Evolutionary conservation across 2,797 vertebrate species (phyloP).

Genomic region (Bradypodion ventrale): DNA sequence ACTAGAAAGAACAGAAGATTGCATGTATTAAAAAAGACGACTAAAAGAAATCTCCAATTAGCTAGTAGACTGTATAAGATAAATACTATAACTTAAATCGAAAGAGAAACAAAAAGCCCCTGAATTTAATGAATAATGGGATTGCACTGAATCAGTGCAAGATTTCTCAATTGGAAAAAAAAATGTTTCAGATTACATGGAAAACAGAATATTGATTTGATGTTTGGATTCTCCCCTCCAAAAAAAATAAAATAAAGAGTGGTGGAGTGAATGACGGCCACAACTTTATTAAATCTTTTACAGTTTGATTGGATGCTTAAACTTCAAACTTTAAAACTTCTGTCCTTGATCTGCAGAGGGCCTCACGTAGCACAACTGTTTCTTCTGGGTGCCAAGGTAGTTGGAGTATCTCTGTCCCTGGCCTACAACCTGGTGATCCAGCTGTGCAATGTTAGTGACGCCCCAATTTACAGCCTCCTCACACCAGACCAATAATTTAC

Average conservation of each 20-base stretch:
- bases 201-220: neutral
- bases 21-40: conserved; percentile 82
- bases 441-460: too few relatives aligned
- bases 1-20: conserved; percentile 79
- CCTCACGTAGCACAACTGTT: too few relatives aligned
- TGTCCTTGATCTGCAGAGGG: too few relatives aligned
- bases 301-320: too few relatives aligned
- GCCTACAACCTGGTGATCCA: too few relatives aligned
- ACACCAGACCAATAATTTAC: too few relatives aligned
- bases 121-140: conserved; percentile 57
- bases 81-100: conserved; percentile 66
- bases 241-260: neutral
- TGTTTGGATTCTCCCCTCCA: neutral
- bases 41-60: conserved; percentile 75
- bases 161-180: conserved; percentile 9
- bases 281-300: too few relatives aligned
- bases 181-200: conserved; percentile 1
- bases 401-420: too few relatives aligned
- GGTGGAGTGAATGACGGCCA: too few relatives aligned
- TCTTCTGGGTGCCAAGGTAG: too few relatives aligned
- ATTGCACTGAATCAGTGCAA: conserved; percentile 53
- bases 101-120: conserved; percentile 63
- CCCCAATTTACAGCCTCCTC: too few relatives aligned
- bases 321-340: too few relatives aligned
- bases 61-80: conserved; percentile 70